Base-by-base conservation (phyloP, 1,140 invertebrate species). In the Drosophila mauritiana region DNA sequence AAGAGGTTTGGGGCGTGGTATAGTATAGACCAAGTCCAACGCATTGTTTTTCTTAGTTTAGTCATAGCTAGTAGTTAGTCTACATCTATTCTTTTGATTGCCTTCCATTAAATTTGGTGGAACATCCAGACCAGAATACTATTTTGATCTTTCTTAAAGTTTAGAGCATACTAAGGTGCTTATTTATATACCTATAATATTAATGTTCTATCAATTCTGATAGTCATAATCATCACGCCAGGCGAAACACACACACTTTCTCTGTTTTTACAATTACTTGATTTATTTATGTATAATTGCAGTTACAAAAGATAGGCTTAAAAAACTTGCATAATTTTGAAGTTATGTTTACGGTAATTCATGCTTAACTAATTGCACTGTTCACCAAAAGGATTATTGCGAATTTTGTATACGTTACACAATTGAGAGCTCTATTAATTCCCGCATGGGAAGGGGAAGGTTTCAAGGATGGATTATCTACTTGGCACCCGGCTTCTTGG, bases 1-100 rank as follows among this genome's bases (percentile, higher is more conserved):
- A 99, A 94, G 97, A 99, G 94, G 95, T 95, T 49, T 99, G 99
- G 99, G 95, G 94, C 65, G 94, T 99, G 80, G 92, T 96, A 49
- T 98, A 94, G 3, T 22, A 49, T 98, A 94, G 3, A 2, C 20
- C 20, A 22, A 22, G 49, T 0, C 43, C 5, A 11, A 0, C 11
- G 3, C 2, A n/a, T 7, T 34, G 59, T 22, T 34, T 25, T 15
- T 40, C 11, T 45, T 45, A 70, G n/a, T 15, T 10, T 34, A 63
- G 31, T 42, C 17, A 11, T 73, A 73, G 68, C 20, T 52, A 15
- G 15, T 64, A 73, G 17, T 40, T 69, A 58, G 48, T 17, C 43
- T 46, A 27, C 34, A 22, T 36, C 3, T 54, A 55, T 42, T 39
- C 22, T 36, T 6, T 51, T 20, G 7, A 25, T 27, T 20, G 15